Evolutionary conservation across 1,140 invertebrate species (phyloP).

Genomic region (Apis laboriosa): DNA sequence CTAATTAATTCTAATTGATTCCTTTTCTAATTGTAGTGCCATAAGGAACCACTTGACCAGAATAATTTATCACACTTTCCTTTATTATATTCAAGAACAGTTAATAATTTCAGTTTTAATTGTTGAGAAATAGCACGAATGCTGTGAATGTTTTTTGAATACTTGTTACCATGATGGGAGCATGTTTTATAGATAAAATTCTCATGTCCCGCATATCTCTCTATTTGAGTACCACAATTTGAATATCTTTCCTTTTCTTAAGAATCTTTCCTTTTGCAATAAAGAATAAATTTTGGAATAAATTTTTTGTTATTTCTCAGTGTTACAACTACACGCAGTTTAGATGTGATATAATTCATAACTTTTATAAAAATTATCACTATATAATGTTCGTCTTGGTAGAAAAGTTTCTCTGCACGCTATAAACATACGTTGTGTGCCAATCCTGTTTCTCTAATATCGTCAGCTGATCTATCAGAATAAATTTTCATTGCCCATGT

Average conservation of each 20-base stretch:
- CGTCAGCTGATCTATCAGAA: conserved; percentile 20
- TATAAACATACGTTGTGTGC: conserved; percentile 53
- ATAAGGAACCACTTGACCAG: conserved; percentile 72
- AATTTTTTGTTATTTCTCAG: conserved; percentile 70
- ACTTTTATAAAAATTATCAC: too few relatives aligned
- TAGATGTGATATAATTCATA: conserved; percentile 55
- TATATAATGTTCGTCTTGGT: too few relatives aligned
- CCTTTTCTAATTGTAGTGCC: conserved; percentile 66
- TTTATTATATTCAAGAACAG: conserved; percentile 59
- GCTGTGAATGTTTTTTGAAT: neutral
- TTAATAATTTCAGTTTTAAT: conserved; percentile 40
- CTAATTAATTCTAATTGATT: conserved; percentile 8
- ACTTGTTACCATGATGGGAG: too few relatives aligned
- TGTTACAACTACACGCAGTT: conserved; percentile 73
- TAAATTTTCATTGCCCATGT: conserved; percentile 66
- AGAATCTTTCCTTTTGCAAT: too few relatives aligned
- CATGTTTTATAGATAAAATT: too few relatives aligned
- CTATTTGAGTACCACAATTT: conserved; percentile 68
- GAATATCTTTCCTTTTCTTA: too few relatives aligned
- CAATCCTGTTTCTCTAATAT: conserved; percentile 43
- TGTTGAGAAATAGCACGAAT: conserved; percentile 47
- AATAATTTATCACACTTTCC: conserved; percentile 48
- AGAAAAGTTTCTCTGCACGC: conserved; percentile 43
- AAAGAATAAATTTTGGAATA: too few relatives aligned
- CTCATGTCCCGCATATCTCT: conserved; percentile 49